phyloP scores from a whole-genome alignment of 1,140 invertebrate species.

The Chironomus striatipennis region DNA sequence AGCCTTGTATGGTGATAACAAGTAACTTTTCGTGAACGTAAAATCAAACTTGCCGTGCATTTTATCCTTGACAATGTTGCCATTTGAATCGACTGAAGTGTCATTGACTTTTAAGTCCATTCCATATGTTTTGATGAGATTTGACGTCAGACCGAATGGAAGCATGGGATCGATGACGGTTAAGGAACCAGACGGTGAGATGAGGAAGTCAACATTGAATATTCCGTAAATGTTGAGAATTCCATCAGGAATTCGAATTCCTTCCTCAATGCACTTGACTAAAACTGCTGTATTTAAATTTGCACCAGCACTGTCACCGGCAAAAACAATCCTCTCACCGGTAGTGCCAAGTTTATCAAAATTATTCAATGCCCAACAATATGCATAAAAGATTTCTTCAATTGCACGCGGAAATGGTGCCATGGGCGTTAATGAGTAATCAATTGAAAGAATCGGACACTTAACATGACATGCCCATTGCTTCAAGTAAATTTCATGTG shows the following conservation, averaged over 20 bases:
- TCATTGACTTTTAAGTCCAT: background rate
- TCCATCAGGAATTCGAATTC: constrained; percentile 73
- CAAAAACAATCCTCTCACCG: constrained; percentile 50
- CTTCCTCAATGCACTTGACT: constrained; percentile 66
- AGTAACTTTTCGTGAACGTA: constrained; percentile 68
- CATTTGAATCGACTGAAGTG: background rate
- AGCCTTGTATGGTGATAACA: constrained; percentile 80
- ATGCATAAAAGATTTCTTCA: constrained; percentile 90
- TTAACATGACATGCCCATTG: constrained; percentile 80
- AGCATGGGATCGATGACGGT: constrained; percentile 90
- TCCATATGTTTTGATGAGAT: background rate
- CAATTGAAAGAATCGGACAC: constrained; percentile 86
- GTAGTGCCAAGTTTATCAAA: constrained; percentile 63
- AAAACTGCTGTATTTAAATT: constrained; percentile 75
- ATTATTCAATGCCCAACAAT: constrained; percentile 82
- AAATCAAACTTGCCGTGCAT: constrained; percentile 63
- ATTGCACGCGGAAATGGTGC: constrained; percentile 78
- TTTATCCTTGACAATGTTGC: background rate
- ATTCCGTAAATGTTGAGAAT: constrained; percentile 83
- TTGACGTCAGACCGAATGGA: constrained; percentile 69
- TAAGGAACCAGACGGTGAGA: constrained; percentile 86
- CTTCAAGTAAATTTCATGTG: constrained; percentile 88
- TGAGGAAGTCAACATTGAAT: constrained; percentile 68
- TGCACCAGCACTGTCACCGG: constrained; percentile 91
- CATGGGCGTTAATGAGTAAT: constrained; percentile 92